phyloP scores from a whole-genome alignment of 2,113 vertebrate genomes.

The Peromyscus californicus region DNA sequence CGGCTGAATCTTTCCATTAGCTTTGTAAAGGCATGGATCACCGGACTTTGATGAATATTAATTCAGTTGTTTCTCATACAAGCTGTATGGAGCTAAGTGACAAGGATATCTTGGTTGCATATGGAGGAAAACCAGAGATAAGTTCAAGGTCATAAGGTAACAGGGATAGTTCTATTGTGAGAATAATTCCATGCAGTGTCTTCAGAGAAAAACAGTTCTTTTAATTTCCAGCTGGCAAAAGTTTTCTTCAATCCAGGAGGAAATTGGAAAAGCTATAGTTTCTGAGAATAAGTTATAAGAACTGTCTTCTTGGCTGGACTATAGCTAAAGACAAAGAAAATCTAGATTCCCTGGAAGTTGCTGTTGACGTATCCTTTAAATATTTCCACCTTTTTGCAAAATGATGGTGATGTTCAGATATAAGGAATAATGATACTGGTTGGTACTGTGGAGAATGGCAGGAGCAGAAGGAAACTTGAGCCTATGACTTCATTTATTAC shows the following conservation, averaged over 20 bases:
- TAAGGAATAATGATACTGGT: constrained; percentile 11
- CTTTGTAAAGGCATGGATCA: not conserved
- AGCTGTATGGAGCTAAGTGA: not conserved
- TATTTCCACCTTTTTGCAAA: constrained; percentile 40
- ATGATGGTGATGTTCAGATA: constrained; percentile 31
- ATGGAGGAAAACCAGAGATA: not conserved
- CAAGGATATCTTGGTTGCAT: constrained; percentile 2
- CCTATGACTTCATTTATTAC: constrained; percentile 44
- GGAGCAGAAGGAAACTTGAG: constrained; percentile 36
- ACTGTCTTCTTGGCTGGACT: constrained; percentile 48
- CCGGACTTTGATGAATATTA: constrained; percentile 19
- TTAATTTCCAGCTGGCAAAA: constrained; percentile 48
- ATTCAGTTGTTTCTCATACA: constrained; percentile 7
- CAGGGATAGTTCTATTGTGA: constrained; percentile 11
- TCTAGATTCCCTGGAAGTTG: constrained; percentile 30
- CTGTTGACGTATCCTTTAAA: not conserved
- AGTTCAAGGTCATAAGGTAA: not conserved
- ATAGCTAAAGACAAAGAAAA: constrained; percentile 26
- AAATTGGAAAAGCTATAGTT: constrained; percentile 53
- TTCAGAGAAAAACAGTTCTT: constrained; percentile 49
- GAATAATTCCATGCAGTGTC: constrained; percentile 33
- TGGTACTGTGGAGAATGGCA: constrained; percentile 30
- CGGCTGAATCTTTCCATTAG: not conserved
- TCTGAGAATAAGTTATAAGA: constrained; percentile 52
- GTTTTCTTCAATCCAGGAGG: constrained; percentile 47